Base-by-base conservation (phyloP, 2,888 invertebrate genomes). In the Rotaria macrura region DNA sequence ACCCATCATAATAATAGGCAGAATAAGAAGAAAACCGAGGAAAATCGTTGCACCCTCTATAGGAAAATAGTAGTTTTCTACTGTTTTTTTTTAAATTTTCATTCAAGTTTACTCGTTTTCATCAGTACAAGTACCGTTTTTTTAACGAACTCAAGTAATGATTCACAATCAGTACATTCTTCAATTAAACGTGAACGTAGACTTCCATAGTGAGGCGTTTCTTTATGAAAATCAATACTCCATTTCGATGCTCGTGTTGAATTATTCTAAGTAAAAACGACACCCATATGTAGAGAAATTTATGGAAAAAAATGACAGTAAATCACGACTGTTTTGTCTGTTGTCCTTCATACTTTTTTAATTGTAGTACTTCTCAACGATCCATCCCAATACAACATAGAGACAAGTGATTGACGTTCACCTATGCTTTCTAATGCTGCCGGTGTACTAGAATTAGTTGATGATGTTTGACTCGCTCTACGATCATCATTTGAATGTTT, bases 81-180 rank as follows among this genome's bases (percentile, higher is more conserved):
- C 25, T 57, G 14, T 57, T n/a, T 5, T 10, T 7, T 29, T 29
- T 14, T 7, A 25, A 20, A 29, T 25, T 20, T 40, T 10, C 10
- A 74, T 74, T 23, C 6, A 40, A 23, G 43, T n/a, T 25, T 79
- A 79, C 79, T 79, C 14, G 79, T 79, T n/a, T 43, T 38, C 34
- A 79, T 5, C 12, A 79, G 43, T 43, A 79, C 79, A n/a, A 79
- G 43, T 12, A 79, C 9, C n/a, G 79, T 79, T 79, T 79, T 79
- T n/a, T 43, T 40, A 40, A 43, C 43, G 43, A 79, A 79, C n/a
- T 79, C 79, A 1, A 79, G 17, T 79, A 79, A 43, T n/a, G 40
- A 43, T 79, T 79, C 79, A 43, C 43, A 79, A 43, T 79, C 79
- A 43, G 40, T 79, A 79, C 43, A 79, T 43, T 79, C 79, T 79